Evolutionary conservation across 2,797 vertebrate species (phyloP).

Genomic region (Enteromius unitaeniatus): DNA sequence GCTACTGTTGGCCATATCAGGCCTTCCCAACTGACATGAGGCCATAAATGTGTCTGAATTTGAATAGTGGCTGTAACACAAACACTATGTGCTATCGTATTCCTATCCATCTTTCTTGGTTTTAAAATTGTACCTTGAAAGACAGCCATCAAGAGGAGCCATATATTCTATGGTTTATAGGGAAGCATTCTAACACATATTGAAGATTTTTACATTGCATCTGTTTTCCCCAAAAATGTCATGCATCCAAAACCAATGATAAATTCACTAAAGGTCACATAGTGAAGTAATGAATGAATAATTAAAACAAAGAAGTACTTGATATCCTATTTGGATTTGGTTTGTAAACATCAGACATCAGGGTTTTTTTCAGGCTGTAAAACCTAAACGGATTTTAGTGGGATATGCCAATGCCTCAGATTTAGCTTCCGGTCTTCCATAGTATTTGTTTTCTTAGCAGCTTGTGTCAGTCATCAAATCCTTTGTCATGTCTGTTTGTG

Average conservation of each 20-base stretch:
- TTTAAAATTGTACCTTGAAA: not conserved
- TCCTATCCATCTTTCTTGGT: constrained; percentile 4
- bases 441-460: constrained; percentile 7
- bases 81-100: not conserved
- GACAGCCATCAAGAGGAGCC: not conserved
- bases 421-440: not conserved
- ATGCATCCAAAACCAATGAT: not conserved
- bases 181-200: not conserved
- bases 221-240: not conserved
- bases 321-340: not conserved
- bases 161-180: not conserved
- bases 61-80: constrained; percentile 53
- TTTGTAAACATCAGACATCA: not conserved
- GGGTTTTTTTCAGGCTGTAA: not conserved
- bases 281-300: not conserved
- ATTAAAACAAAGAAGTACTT: not conserved
- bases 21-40: constrained; percentile 47
- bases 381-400: not conserved
- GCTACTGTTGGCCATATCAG: constrained; percentile 59
- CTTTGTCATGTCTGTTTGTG: not conserved
- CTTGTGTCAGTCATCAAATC: not conserved
- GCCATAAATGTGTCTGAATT: constrained; percentile 63
- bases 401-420: not conserved
- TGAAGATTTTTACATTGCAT: not conserved
- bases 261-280: not conserved